A percentile compares a stretch with the other conserved stretches of the same genome.
These are phyloP conservation scores for Alviniconcha marisindica DNA, from an alignment of 1,140 invertebrate genomes.

Conservation along the genomic window DNA sequence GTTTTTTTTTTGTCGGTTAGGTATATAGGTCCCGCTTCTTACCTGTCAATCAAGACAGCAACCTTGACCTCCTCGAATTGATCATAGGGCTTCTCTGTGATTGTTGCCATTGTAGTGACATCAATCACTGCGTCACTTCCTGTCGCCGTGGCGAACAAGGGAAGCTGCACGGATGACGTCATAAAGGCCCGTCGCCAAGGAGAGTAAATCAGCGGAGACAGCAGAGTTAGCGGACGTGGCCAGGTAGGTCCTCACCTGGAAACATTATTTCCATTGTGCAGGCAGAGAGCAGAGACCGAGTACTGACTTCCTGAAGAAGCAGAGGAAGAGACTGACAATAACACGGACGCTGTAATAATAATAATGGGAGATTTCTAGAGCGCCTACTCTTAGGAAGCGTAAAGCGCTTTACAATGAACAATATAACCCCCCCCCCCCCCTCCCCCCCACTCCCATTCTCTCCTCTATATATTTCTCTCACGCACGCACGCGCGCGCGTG, in stretches of 20 bases:
- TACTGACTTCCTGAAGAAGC: neutral
- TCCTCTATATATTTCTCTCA: too few relatives aligned
- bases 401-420: neutral
- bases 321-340: neutral
- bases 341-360: neutral
- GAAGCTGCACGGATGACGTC: neutral
- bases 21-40: too few relatives aligned
- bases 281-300: neutral
- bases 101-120: neutral
- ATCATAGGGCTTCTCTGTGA: neutral
- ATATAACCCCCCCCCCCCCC: too few relatives aligned
- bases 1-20: too few relatives aligned
- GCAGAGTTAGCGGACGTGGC: neutral
- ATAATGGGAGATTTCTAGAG: neutral
- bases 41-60: conserved; percentile 25
- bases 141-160: neutral
- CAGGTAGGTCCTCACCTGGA: neutral
- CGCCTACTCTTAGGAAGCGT: neutral
- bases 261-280: neutral
- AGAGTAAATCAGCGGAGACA: neutral
- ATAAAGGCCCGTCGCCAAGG: neutral
- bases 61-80: conserved; percentile 1
- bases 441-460: too few relatives aligned
- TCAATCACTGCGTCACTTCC: neutral
- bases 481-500: conserved; percentile 4